Evolutionary conservation across 2,797 vertebrate genomes (phyloP), one percentile per base, ranked within the genome.

Genomic region (Nyctibius grandis): DNA sequence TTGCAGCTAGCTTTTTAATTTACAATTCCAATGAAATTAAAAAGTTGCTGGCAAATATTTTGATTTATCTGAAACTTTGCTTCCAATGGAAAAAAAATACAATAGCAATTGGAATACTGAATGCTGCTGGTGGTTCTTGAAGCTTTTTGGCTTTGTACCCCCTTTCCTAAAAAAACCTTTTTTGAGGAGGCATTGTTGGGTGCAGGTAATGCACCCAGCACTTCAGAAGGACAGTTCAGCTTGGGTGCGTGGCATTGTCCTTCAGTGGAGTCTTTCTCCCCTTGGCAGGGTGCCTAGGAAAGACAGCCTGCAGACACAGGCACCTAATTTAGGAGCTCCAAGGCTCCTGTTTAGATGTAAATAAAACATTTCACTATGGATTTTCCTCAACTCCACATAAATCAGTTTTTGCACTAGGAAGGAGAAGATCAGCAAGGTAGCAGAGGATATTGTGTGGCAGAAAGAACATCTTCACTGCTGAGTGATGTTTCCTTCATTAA

Each of bases 1-100:
- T 95, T 87, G 44, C 72, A 85, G 86, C 26, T 93, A 89, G 53
- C 54, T 80, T 89, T 86, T 91, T 4, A 76, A 93, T 96, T 92
- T 74, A 83, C 29, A 88, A 53, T 64, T 85, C 53, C 60, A 88
- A 74, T 89, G 51, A 88, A 83, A 93, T 88, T 74, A 85, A 60
- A 50, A 88, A 80, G 28, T 72, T 92, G 17, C 64, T 67, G 15
- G 15, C 42, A 70, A 91, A 83, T 68, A 91, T 83, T 94, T 91
- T 70, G 63, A 45, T 89, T 85, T 82, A 16, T 53, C 60, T 63
- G 34, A 80, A 89, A 40, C n/a, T 79, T 33, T 73, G 5, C 12
- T 95, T 88, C 31, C 17, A 29, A 6, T 14, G 38, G n/a, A 45
- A 88, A 92, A 92, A 93, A 89, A 87, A 59, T 47, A 36, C 18